Evolutionary conservation across 2,113 vertebrate genomes (phyloP), one percentile per base, ranked within the genome.

Genomic region (Labrus mixtus): DNA sequence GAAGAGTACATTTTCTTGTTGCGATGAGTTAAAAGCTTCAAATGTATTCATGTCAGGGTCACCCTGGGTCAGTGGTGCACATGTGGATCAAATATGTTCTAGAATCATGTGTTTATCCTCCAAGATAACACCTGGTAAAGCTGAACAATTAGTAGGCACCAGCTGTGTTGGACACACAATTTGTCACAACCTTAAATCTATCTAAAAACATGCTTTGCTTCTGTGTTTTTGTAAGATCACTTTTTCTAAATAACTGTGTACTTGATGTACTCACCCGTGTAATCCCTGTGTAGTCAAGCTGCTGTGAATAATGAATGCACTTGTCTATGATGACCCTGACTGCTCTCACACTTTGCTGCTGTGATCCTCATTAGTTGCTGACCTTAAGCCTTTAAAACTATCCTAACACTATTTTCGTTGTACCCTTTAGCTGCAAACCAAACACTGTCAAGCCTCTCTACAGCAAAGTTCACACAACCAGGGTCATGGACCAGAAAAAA

Each of bases 311-410:
- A 82, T 76, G 76, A 79, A 77, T 19, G 25, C 71, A 75, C 66
- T 83, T 75, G 71, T 85, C 61, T 75, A 25, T 23, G 33, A 73
- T 74, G 79, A 78, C 68, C 81, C 74, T 8, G 45, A 10, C 74
- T 78, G 70, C 58, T 83, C 65, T 88, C 84, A 69, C 77, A 79
- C 68, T 72, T 66, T 70, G 51, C 69, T n/a, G 51, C 84, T 78
- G 50, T 70, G 46, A 70, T 83, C 63, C 59, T 74, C 64, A 62
- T 81, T 85, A 79, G 69, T 70, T 51, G 19, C 55, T 64, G 33
- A 46, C 76, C 79, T 33, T 29, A 37, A 79, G 65, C 81, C 39
- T 60, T 57, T 13, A 1, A 20, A 7, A 65, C 41, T 55, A 58
- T 73, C 74, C 81, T 48, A 71, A 64, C 41, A 15, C 43, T 43